Percentiles rank a stretch among this genome's conserved stretches.
Conservation (phyloP, 35 echinoderm and acorn worm genomes). For the Apostichopus californicus region DNA sequence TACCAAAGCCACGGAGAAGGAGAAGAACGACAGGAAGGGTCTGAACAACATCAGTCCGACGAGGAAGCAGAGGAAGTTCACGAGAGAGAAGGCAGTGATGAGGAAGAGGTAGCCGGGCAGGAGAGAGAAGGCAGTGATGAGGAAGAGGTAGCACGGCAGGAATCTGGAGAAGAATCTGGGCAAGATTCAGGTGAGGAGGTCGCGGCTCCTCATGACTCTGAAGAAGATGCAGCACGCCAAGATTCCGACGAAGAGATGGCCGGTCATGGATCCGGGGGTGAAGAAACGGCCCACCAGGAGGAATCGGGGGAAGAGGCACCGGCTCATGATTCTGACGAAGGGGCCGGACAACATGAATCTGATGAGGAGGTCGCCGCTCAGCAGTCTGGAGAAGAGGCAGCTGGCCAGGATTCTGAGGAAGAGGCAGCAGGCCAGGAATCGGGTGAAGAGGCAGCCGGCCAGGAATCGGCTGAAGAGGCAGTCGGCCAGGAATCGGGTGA, state of each 20-base stretch:
- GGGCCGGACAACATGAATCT: background rate
- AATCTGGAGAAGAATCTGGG: slow-evolving; percentile 30
- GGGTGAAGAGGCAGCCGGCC: background rate
- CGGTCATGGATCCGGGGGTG: background rate
- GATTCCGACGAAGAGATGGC: slow-evolving; percentile 10
- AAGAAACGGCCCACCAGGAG: background rate
- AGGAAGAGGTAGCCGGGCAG: background rate
- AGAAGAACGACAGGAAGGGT: slow-evolving; percentile 12
- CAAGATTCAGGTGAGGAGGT: slow-evolving; percentile 39
- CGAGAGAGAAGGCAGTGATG: slow-evolving; percentile 33
- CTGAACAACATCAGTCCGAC: slow-evolving; percentile 35
- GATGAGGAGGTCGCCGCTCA: slow-evolving; percentile 6
- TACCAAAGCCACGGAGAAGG: slow-evolving; percentile 6
- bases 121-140: slow-evolving; percentile 39
- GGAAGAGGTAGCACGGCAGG: slow-evolving; percentile 23
- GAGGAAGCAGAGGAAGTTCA: slow-evolving; percentile 36
- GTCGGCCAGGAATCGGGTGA: background rate
- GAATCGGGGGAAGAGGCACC: background rate
- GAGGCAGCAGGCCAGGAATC: background rate
- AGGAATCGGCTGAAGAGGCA: slow-evolving; percentile 7
- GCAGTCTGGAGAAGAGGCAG: slow-evolving; percentile 22
- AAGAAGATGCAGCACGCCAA: slow-evolving; percentile 14
- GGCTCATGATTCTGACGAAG: background rate
- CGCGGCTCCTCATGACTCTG: slow-evolving; percentile 5
- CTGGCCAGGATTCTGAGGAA: background rate